phyloP scores from a whole-genome alignment of 2,888 invertebrate genomes.

The Drosophila rellima region DNA sequence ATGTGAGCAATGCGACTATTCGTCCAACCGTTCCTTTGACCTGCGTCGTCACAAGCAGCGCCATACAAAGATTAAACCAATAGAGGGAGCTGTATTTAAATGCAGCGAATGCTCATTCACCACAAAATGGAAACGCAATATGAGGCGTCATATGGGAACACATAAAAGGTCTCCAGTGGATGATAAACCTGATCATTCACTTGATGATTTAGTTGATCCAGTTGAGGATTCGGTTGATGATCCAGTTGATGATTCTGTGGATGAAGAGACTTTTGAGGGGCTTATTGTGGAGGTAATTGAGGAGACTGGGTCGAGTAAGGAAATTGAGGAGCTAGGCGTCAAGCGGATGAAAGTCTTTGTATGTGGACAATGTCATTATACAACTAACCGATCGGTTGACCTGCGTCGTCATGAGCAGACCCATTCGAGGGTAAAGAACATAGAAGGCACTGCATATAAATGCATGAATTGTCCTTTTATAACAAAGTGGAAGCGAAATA shows the following conservation, averaged over 20 bases:
- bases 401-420: constrained; percentile 40
- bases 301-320: neutral
- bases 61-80: constrained; percentile 22
- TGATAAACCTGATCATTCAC: neutral
- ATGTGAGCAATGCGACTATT: constrained; percentile 43
- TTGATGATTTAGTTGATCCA: neutral
- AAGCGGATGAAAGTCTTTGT: constrained; percentile 25
- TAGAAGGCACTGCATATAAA: constrained; percentile 22
- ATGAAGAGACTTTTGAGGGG: constrained; percentile 31
- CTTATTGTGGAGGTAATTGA: constrained; percentile 37
- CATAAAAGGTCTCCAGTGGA: constrained; percentile 18
- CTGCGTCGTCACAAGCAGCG: constrained; percentile 45
- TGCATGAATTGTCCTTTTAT: constrained; percentile 37
- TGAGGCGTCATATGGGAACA: constrained; percentile 41
- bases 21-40: constrained; percentile 41
- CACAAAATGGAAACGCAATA: constrained; percentile 49
- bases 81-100: constrained; percentile 17
- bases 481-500: constrained; percentile 54
- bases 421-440: constrained; percentile 13
- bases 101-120: constrained; percentile 37
- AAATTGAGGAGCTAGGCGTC: neutral
- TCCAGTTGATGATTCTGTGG: neutral
- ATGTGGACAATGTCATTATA: constrained; percentile 41
- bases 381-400: constrained; percentile 37
- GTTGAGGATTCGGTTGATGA: neutral